Evolutionary conservation across 2,113 vertebrate species (phyloP), one percentile per base, ranked within the genome.

Genomic region (Ctenodactylus gundi): DNA sequence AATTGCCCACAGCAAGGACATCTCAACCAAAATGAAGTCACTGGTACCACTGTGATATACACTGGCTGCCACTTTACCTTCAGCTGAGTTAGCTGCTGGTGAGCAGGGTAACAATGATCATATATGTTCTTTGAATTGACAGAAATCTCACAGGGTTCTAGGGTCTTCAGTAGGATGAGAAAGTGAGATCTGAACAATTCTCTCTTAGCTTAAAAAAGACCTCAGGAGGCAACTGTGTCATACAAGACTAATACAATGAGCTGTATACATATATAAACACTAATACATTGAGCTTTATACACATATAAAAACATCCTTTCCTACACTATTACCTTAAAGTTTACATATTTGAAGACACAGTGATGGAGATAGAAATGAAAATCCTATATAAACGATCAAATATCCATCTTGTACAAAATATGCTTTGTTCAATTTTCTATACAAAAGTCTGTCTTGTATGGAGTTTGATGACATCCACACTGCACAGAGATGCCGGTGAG

Each of bases 381-480:
- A 91, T 76, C 15, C 41, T 93, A 95, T 94, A 93, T 68, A 97
- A 95, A 70, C 49, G 95, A 87, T 68, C 64, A 58, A 92, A 89
- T 62, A 13, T 96, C 82, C 58, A 84, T 67, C 87, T 97, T 98
- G 75, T 97, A 97, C 94, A 97, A 97, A 93, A 85, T 96, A 95
- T 97, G 95, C 82, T 73, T 93, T 88, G 80, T 91, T 93, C 72
- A 91, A 76, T 1, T 86, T 96, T 96, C 94, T 95, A 27, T 72
- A 83, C 17, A 31, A 62, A 60, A 36, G 55, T 70, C 27, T 72
- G 87, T 94, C 85, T 93, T 8, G 0, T 46, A 53, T 60, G 36
- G 2, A 13, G 96, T 90, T 81, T 57, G 39, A 31, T 6, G 1
- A 76, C 41, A 5, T 96, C 29, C n/a, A 3, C 94, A 92, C 82